A percentile compares a stretch with the other conserved stretches of the same genome.
These are phyloP conservation scores for Coregonus sp. DNA, from an alignment of 2,797 vertebrate genomes.

Conservation along the genomic window DNA sequence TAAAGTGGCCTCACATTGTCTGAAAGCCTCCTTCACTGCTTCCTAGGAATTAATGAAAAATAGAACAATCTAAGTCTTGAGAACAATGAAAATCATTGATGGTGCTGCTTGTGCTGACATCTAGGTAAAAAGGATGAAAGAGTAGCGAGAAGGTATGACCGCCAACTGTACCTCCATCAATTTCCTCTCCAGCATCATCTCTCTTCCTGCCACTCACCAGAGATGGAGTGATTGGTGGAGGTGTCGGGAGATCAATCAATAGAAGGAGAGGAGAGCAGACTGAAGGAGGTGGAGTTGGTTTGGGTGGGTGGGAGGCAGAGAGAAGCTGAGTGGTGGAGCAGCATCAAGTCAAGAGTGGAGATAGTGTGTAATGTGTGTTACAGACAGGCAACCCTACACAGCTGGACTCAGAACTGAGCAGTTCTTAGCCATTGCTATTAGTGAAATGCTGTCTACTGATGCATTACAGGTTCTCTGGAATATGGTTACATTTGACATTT, in stretches of 20 bases:
- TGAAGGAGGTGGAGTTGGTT: slow-evolving; percentile 25
- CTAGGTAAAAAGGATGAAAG: slow-evolving; percentile 60
- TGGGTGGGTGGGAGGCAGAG: slow-evolving; percentile 13
- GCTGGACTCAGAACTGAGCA: not conserved
- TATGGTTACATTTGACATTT: not conserved
- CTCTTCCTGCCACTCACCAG: slow-evolving; percentile 62
- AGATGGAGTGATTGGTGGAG: slow-evolving; percentile 60
- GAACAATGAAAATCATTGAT: slow-evolving; percentile 39
- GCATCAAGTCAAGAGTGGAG: not conserved
- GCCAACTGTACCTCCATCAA: slow-evolving; percentile 66
- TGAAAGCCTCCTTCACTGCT: not conserved
- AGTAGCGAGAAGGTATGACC: slow-evolving; percentile 64
- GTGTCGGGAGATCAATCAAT: slow-evolving; percentile 53
- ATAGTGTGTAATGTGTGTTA: not conserved
- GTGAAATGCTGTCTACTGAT: not conserved
- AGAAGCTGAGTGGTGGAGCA: not conserved
- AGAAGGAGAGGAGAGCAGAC: slow-evolving; percentile 28
- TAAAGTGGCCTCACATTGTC: not conserved
- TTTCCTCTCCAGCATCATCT: slow-evolving; percentile 61
- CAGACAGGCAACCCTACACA: not conserved
- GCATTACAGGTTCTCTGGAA: not conserved
- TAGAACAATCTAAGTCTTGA: slow-evolving; percentile 36
- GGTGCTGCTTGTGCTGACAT: slow-evolving; percentile 62
- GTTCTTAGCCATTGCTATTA: not conserved
- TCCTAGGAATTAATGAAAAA: not conserved